Evolutionary conservation across 2,888 invertebrate genomes (phyloP), one percentile per base, ranked within the genome.

Genomic region (Caenorhabditis becei): DNA sequence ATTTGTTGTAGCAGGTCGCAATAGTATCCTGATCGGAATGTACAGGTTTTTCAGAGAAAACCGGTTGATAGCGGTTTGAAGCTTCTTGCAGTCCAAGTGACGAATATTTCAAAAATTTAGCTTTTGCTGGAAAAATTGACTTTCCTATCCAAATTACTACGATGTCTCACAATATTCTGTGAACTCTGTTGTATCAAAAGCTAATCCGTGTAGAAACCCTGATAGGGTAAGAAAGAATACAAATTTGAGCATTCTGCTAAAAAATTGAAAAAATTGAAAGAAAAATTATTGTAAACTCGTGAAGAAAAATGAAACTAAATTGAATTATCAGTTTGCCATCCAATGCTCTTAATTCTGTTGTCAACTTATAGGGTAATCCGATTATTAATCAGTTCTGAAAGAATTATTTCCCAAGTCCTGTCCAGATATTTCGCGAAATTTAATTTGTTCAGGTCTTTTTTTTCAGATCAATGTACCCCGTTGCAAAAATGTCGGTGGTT

Each of bases 211-310:
- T 26, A 18, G 1, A n/a, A 23, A 1, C n/a, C 59, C 61, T 2
- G 54, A 4, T 8, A 53, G 4, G 16, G 53, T 1, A 20, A 35
- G 16, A 16, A 62, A 8, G 23, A 63, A 23, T 2, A 65, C 14
- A 49, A 63, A 28, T 51, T 78, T 78, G 78, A 78, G 78, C 78
- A 78, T 65, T 53, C 59, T 69, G 54, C 77, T 70, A 54, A 51
- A 65, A 67, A 18, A 23, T 26, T 1, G 23, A 47, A 49, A 59
- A 24, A n/a, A 35, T 41, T 18, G 11, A 35, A 58, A 37, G 23
- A 54, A 37, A 66, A 18, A 18, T 18, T 4, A 11, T 5, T 3
- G 8, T 47, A 47, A 5, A 2, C 3, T 47, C 7, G 20, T 14
- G 23, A 5, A n/a, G 49, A 32, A 58, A 32, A 32, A 1, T 54